These are phyloP conservation scores for Artibeus jamaicensis DNA, from an alignment of 2,797 vertebrate genomes.

Conservation along the genomic window DNA sequence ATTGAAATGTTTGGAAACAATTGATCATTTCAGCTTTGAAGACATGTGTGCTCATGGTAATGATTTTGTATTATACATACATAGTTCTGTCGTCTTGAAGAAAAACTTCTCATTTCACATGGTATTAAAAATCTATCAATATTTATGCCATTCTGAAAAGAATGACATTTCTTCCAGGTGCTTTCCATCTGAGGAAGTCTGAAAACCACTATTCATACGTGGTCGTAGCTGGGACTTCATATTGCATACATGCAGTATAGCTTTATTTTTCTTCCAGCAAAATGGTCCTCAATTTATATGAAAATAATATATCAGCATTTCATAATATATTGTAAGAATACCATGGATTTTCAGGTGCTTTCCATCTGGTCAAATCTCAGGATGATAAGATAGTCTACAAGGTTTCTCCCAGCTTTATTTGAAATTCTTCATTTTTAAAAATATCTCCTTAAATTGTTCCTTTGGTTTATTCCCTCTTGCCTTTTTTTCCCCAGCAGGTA, in stretches of 20 bases:
- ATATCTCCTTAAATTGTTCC: background rate
- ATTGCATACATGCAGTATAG: background rate
- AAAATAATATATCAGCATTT: slow-evolving; percentile 50
- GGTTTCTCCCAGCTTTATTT: background rate
- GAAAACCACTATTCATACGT: slow-evolving; percentile 22
- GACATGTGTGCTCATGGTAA: background rate
- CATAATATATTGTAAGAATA: background rate
- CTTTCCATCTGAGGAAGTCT: slow-evolving; percentile 21
- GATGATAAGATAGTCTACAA: background rate
- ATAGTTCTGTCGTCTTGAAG: slow-evolving; percentile 16
- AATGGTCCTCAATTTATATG: slow-evolving; percentile 39
- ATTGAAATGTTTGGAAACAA: slow-evolving; percentile 48
- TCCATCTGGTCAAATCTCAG: slow-evolving; percentile 34
- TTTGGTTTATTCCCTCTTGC: background rate
- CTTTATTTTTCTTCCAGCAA: slow-evolving; percentile 45
- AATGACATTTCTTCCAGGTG: slow-evolving; percentile 38
- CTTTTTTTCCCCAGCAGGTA: background rate
- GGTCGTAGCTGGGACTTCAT: slow-evolving; percentile 40
- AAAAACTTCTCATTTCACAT: slow-evolving; percentile 36
- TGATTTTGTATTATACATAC: slow-evolving; percentile 10
- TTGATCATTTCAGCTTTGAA: slow-evolving; percentile 15
- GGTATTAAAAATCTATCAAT: slow-evolving; percentile 60
- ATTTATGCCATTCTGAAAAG: slow-evolving; percentile 43
- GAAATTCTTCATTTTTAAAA: slow-evolving; percentile 18
- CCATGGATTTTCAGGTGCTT: slow-evolving; percentile 43